Base-by-base conservation (phyloP, 2,888 invertebrate genomes). In the Endomychus coccineus region DNA sequence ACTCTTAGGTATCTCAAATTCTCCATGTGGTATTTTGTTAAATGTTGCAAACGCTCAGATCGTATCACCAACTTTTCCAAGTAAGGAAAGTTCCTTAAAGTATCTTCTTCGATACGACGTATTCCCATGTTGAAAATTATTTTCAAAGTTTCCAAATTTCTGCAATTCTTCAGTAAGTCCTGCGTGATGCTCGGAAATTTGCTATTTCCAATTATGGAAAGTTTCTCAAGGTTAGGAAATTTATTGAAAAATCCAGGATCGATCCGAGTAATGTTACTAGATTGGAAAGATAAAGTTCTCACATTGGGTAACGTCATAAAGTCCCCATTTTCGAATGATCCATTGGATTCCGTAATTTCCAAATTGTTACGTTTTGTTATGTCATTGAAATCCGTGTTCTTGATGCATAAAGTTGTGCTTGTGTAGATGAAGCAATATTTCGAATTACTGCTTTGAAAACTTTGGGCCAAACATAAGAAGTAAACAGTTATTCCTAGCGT, bases 151-250 rank as follows among this genome's bases (percentile, higher is more conserved):
- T 5, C 15, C 27, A 38, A 33, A 13, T 27, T 22, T 17, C n/a
- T 14, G 16, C 37, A 38, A 31, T 32, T 27, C 12, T 21, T 27
- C 7, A 38, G 31, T 10, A 38, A 12, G 15, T 32, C 14, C 27
- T 21, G 25, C 13, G 32, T 38, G n/a, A 38, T 28, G 17, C 22
- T 38, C 1, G 37, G 37, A 27, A 38, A 38, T 19, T 22, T 32
- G 10, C 27, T 17, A 22, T 38, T 38, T 12, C 37, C 37, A 13
- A 32, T 33, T 6, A 38, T 33, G 13, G 21, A 27, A 1, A 38
- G 27, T 27, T 27, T 15, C 4, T 6, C 10, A 15, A 38, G 15
- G n/a, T 33, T 27, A 2, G 37, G 37, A 14, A 38, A 38, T 33
- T 22, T 38, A 3, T 21, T 27, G 14, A 38, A 38, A 22, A 38